Percentiles rank a stretch among this genome's conserved stretches.
Conservation (phyloP, 2,797 vertebrate species). For the Pyrocephalus nanus region DNA sequence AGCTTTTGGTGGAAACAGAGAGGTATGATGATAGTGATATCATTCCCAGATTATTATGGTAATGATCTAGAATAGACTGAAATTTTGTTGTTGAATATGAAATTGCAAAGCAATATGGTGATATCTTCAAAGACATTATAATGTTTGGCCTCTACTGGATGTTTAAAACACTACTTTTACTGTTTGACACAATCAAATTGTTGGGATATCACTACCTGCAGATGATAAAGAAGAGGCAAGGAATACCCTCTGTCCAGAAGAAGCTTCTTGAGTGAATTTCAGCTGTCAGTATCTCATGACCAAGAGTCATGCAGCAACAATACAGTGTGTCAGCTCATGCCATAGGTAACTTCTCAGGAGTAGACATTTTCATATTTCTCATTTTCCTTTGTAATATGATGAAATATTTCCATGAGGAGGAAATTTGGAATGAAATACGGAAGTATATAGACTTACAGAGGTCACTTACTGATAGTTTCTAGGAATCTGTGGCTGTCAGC, state of each 20-base stretch:
- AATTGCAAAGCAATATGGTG: neutral
- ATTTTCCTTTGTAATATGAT: neutral
- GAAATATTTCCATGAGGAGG: neutral
- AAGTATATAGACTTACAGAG: neutral
- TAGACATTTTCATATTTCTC: neutral
- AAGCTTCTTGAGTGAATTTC: neutral
- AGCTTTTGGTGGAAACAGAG: neutral
- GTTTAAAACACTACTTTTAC: neutral
- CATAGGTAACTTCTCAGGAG: neutral
- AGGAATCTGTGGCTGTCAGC: neutral
- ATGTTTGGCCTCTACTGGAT: neutral
- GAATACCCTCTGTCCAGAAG: neutral
- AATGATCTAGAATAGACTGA: neutral
- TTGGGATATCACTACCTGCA: neutral
- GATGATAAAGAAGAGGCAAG: neutral
- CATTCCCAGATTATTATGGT: neutral
- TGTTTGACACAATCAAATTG: neutral
- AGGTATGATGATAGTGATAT: neutral
- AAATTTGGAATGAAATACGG: accelerated
- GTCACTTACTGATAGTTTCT: neutral
- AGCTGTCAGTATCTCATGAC: neutral
- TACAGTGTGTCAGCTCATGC: neutral
- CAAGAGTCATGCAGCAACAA: neutral
- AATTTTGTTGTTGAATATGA: neutral
- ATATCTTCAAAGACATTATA: neutral